These are phyloP conservation scores for Darevskia mixta DNA, from an alignment of 2,797 vertebrate species.

Conservation along the genomic window DNA sequence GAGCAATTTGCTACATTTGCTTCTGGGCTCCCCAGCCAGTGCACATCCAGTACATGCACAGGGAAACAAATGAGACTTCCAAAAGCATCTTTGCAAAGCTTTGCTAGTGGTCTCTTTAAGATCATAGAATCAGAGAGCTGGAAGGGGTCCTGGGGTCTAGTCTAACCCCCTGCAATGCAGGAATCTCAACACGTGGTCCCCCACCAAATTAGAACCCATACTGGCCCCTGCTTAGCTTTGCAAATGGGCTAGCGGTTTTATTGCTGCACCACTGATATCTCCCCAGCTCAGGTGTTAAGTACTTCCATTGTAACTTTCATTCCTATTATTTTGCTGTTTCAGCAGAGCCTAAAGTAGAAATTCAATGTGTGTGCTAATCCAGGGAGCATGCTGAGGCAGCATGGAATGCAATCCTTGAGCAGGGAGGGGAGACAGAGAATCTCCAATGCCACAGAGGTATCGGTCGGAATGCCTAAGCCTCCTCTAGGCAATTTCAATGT, in stretches of 20 bases:
- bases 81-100: background rate
- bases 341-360: slow-evolving; percentile 26
- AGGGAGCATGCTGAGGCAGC: background rate
- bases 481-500: background rate
- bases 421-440: background rate
- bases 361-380: background rate
- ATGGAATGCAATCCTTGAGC: no score
- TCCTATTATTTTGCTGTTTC: background rate
- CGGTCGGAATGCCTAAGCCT: background rate
- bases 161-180: no score
- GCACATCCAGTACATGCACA: background rate
- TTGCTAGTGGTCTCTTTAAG: background rate
- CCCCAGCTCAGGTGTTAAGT: background rate
- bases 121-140: background rate
- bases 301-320: background rate
- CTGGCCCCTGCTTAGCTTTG: no score
- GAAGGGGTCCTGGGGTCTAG: no score
- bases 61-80: no score
- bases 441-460: background rate
- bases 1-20: no score
- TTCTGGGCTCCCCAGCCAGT: background rate
- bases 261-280: background rate
- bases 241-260: no score
- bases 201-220: no score
- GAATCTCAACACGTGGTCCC: no score